Conservation (phyloP, 2,797 vertebrate species). For the Schizothorax lantsangensis region DNA sequence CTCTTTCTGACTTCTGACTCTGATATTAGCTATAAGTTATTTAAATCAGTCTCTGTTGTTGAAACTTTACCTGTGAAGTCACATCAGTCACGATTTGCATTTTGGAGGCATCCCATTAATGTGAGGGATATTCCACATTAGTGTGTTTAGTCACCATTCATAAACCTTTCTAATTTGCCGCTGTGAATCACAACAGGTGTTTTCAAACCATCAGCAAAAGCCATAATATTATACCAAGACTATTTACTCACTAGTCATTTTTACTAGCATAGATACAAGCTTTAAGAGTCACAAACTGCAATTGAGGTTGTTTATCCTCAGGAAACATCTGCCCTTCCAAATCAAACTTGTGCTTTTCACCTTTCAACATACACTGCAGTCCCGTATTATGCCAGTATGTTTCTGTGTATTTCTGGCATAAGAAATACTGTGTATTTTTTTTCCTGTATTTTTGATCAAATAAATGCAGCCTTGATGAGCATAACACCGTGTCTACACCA, state of each 20-base stretch:
- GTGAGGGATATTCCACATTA: background rate
- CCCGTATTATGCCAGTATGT: too few relatives aligned
- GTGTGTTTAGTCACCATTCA: background rate
- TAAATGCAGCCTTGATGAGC: too few relatives aligned
- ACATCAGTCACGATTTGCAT: background rate
- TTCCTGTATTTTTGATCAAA: too few relatives aligned
- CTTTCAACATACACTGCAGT: background rate
- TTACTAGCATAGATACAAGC: background rate
- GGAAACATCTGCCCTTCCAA: slow-evolving; percentile 12
- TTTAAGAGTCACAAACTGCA: background rate
- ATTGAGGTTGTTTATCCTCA: background rate
- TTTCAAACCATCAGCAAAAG: background rate
- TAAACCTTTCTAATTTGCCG: background rate
- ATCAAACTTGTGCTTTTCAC: background rate
- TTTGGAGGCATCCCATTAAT: background rate
- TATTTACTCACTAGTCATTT: background rate
- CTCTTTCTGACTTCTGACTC: too few relatives aligned
- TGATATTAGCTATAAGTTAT: too few relatives aligned
- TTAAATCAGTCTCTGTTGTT: background rate
- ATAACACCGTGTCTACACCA: too few relatives aligned
- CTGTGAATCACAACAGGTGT: background rate
- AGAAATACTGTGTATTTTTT: too few relatives aligned
- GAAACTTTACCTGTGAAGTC: background rate
- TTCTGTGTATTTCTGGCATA: background rate
- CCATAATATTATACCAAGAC: background rate